A percentile compares a stretch with the other conserved stretches of the same genome.
phyloP scores from a whole-genome alignment of 2,888 invertebrate species.

The Pollenia griseotomentosa region DNA sequence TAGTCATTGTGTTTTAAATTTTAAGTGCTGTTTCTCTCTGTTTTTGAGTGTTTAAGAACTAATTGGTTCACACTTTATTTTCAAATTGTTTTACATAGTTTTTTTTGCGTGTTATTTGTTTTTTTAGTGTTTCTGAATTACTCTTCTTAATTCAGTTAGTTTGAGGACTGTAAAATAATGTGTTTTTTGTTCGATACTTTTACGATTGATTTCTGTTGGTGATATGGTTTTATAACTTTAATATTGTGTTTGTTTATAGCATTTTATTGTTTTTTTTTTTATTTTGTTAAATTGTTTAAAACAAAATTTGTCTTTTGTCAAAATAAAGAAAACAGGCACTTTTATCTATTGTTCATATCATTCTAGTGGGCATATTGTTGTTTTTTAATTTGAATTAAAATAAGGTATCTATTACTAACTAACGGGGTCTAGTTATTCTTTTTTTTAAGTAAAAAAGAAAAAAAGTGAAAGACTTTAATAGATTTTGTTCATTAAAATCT shows the following conservation, averaged over 20 bases:
- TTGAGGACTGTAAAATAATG: conserved; percentile 23
- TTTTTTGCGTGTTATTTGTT: conserved; percentile 5
- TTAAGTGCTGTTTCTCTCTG: conserved; percentile 27
- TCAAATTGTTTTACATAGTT: conserved; percentile 63
- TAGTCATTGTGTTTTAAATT: conserved; percentile 20
- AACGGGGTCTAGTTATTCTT: too few relatives aligned
- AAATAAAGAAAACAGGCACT: not conserved
- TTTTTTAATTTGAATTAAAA: not conserved
- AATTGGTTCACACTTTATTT: conserved; percentile 82
- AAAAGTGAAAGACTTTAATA: too few relatives aligned
- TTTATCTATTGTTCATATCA: not conserved
- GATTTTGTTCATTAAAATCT: too few relatives aligned
- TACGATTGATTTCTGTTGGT: conserved; percentile 63
- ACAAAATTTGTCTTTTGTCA: not conserved
- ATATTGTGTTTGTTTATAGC: not conserved
- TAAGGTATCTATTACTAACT: not conserved
- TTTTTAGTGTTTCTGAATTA: not conserved
- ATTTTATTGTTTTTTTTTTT: conserved; percentile 15
- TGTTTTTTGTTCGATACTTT: conserved; percentile 38
- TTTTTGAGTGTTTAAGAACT: conserved; percentile 71
- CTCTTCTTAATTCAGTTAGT: not conserved
- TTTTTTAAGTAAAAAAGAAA: too few relatives aligned
- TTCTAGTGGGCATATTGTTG: conserved; percentile 3
- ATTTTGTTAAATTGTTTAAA: not conserved
- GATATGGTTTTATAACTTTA: conserved; percentile 63